Conservation (phyloP, 2,888 invertebrate genomes). For the Hoplodrina ambigua region DNA sequence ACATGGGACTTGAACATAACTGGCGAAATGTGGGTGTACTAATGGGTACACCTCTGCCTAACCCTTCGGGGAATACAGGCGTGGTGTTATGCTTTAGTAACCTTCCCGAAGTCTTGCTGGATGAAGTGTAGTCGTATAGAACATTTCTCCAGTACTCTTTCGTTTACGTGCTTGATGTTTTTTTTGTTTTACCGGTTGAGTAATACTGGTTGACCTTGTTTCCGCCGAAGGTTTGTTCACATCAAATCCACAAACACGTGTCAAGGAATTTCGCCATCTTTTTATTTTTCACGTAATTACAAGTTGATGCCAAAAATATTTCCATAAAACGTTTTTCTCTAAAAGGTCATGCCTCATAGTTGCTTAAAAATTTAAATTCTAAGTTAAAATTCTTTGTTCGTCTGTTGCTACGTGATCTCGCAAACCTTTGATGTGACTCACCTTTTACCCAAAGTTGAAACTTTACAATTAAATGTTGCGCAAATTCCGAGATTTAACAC, state of each 20-base stretch:
- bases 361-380: background rate
- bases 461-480: background rate
- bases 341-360: background rate
- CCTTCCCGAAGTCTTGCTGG: too few relatives aligned
- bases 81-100: too few relatives aligned
- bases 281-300: background rate
- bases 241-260: slow-evolving; percentile 17
- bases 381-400: slow-evolving; percentile 8
- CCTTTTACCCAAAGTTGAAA: slow-evolving; percentile 1
- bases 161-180: background rate
- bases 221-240: slow-evolving; percentile 38
- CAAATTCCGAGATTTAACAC: slow-evolving; percentile 1
- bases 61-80: too few relatives aligned
- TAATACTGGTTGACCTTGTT: slow-evolving; percentile 39
- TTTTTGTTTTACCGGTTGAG: slow-evolving; percentile 31
- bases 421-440: slow-evolving; percentile 14
- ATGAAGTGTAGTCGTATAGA: too few relatives aligned
- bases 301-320: background rate
- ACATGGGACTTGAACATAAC: too few relatives aligned
- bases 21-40: too few relatives aligned
- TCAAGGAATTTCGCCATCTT: slow-evolving; percentile 10
- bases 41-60: too few relatives aligned
- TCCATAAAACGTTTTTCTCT: too few relatives aligned
- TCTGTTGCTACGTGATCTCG: background rate
- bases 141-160: background rate